phyloP scores from a whole-genome alignment of 2,797 vertebrate genomes.

The Merluccius polli region DNA sequence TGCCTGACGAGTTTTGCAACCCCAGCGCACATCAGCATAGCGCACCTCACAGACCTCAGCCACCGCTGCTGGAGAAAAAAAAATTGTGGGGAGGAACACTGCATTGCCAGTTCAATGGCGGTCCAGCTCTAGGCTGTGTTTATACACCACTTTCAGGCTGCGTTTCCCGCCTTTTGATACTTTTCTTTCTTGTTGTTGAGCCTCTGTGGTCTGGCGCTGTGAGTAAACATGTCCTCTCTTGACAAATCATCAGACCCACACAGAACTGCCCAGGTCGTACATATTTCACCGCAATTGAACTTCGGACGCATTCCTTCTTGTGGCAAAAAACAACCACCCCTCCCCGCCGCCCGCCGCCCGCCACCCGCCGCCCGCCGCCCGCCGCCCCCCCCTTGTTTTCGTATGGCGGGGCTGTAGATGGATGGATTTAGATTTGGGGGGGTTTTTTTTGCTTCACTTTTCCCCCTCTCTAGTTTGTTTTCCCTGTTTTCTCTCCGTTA shows the following conservation, averaged over 20 bases:
- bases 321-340: not conserved
- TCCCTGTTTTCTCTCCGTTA: not conserved
- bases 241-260: not conserved
- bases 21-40: too few relatives aligned
- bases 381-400: too few relatives aligned
- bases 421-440: not conserved
- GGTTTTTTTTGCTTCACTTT: not conserved
- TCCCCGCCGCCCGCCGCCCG: too few relatives aligned
- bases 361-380: too few relatives aligned
- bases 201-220: not conserved
- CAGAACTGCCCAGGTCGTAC: not conserved
- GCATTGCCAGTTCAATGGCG: not conserved
- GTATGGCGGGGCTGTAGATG: not conserved
- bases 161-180: not conserved
- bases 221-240: not conserved
- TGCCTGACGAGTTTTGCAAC: too few relatives aligned
- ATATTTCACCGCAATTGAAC: not conserved
- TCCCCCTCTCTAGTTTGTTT: not conserved
- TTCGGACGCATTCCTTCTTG: not conserved
- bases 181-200: not conserved
- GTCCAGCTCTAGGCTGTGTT: not conserved
- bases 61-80: too few relatives aligned
- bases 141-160: not conserved
- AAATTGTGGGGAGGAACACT: too few relatives aligned
- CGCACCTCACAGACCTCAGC: too few relatives aligned